Evolutionary conservation across 2,888 invertebrate genomes (phyloP), one percentile per base, ranked within the genome.

Genomic region (Caenorhabditis afra): DNA sequence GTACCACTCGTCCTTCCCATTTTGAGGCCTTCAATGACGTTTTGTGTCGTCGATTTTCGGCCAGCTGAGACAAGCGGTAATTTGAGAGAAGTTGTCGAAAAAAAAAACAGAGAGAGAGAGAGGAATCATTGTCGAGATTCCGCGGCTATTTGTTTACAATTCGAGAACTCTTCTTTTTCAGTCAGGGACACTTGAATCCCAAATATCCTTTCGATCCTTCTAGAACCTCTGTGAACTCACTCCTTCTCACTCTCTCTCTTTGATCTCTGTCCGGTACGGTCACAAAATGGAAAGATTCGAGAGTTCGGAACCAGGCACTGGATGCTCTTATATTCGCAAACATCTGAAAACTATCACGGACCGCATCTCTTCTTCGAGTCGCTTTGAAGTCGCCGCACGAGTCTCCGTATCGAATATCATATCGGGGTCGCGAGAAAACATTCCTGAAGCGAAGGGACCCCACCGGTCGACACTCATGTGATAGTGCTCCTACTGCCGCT

Each of bases 321-420:
- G 14, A 29, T 44, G 39, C n/a, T 41, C 44, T 14, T n/a, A 57
- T 37, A 29, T 29, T 29, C 29, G 18, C 67, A 67, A 41, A 39
- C 22, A 71, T 71, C 62, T 64, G 71, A 71, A 62, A 71, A 64
- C 71, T 71, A 71, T 62, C 62, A 39, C n/a, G n/a, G 61, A 47
- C 55, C 29, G 29, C 29, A 29, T 29, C n/a, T n/a, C n/a, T 39
- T 47, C 35, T 37, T 18, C 39, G 14, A 29, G n/a, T 45, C 16
- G 16, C 55, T 53, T 71, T 71, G 71, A 71, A 71, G 71, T 71
- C 23, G 44, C 71, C 71, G 71, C 71, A n/a, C 71, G 57, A 29
- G 29, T 57, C 71, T 47, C 49, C 71, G 71, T 71, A 71, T 71
- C 71, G 71, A 64, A 71, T 71, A 71, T 71, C 71, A 71, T 71